Evolutionary conservation across 2,113 vertebrate genomes (phyloP).

Genomic region (Caracal caracal): DNA sequence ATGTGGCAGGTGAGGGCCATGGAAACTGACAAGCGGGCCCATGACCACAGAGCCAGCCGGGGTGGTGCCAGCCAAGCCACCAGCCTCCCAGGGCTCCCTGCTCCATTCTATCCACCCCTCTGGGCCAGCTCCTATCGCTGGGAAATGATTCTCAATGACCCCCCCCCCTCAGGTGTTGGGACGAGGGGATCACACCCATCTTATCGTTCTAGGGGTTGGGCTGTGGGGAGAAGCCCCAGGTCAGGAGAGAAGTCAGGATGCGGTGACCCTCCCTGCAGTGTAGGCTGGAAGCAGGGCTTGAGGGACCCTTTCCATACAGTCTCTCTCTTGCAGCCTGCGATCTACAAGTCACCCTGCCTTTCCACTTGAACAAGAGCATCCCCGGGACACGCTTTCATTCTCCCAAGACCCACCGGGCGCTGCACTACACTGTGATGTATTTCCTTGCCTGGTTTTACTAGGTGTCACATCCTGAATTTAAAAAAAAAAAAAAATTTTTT

Average conservation of each 20-base stretch:
- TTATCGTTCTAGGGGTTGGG: rapidly evolving
- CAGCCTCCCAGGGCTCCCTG: background rate
- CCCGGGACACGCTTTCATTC: rapidly evolving
- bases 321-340: background rate
- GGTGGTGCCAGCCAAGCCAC: background rate
- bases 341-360: background rate
- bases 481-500: too few species aligned
- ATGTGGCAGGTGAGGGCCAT: background rate
- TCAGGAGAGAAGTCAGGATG: background rate
- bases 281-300: too few species aligned
- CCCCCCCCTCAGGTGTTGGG: background rate
- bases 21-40: background rate
- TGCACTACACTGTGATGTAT: rapidly evolving
- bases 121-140: background rate
- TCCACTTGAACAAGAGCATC: too few species aligned
- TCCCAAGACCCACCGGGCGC: rapidly evolving
- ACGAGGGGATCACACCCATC: too few species aligned
- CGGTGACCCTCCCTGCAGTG: rapidly evolving
- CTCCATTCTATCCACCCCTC: rapidly evolving
- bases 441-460: background rate
- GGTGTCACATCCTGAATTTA: too few species aligned
- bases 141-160: background rate
- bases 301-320: background rate
- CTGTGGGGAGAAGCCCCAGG: background rate
- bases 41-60: background rate